A percentile compares a stretch with the other conserved stretches of the same genome.
phyloP scores from a whole-genome alignment of 2,888 invertebrate species.

The Coenonympha arcania region DNA sequence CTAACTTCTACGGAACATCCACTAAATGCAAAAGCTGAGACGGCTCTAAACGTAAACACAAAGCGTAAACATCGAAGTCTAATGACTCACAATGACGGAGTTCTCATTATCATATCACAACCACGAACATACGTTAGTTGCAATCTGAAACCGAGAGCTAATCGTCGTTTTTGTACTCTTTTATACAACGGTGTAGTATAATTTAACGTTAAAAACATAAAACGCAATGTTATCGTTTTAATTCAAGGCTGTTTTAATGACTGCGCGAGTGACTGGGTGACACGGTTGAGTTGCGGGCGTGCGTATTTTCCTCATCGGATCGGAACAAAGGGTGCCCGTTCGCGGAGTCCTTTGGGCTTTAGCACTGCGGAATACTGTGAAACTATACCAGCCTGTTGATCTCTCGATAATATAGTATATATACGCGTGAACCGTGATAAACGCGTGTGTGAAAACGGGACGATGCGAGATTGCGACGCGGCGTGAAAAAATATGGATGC shows the following conservation, averaged over 20 bases:
- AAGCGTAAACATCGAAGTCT: constrained; percentile 63
- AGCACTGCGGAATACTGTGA: constrained; percentile 35
- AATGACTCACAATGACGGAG: constrained; percentile 72
- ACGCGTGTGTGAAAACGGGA: constrained; percentile 60
- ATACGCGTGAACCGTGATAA: constrained; percentile 52
- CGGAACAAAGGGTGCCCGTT: constrained; percentile 65
- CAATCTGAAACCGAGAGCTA: constrained; percentile 53
- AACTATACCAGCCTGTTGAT: constrained; percentile 62
- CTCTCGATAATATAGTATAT: too few relatives aligned
- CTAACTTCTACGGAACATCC: constrained; percentile 45
- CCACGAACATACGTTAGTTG: constrained; percentile 58
- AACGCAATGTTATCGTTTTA: constrained; percentile 31
- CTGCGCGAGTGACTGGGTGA: constrained; percentile 53
- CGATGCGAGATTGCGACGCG: constrained; percentile 58
- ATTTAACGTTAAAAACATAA: constrained; percentile 30
- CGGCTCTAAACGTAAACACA: constrained; percentile 59
- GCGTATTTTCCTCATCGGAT: constrained; percentile 58
- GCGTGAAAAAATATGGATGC: constrained; percentile 65
- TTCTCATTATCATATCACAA: constrained; percentile 70
- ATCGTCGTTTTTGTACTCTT: constrained; percentile 51
- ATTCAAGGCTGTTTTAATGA: constrained; percentile 48
- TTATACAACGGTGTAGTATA: constrained; percentile 31
- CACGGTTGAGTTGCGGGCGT: constrained; percentile 40
- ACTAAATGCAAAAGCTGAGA: constrained; percentile 39
- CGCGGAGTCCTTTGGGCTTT: constrained; percentile 49